Percentiles rank a stretch among this genome's conserved stretches.
phyloP scores from a whole-genome alignment of 2,113 vertebrate species.

The Leptobrachium ailaonicum region DNA sequence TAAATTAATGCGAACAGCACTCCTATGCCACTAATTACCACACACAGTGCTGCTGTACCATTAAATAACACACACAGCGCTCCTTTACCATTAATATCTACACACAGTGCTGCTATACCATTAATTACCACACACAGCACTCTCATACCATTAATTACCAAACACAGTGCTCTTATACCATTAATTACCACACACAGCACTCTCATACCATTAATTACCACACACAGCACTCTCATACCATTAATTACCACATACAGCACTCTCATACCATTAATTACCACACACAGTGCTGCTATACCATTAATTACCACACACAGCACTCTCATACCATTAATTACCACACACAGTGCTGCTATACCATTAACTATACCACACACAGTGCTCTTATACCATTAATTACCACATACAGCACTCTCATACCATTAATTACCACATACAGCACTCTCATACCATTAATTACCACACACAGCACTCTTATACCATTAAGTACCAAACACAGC shows the following conservation, averaged over 20 bases:
- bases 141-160: not conserved
- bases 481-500: not conserved
- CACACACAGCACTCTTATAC: not conserved
- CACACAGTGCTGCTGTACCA: not conserved
- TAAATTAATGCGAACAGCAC: not conserved
- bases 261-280: too few relatives aligned
- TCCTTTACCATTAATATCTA: not conserved
- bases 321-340: not conserved
- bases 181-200: not conserved
- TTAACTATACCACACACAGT: not conserved
- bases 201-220: not conserved
- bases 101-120: not conserved
- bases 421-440: not conserved
- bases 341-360: not conserved
- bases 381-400: too few relatives aligned
- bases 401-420: not conserved
- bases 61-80: not conserved
- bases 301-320: too few relatives aligned
- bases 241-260: too few relatives aligned
- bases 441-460: not conserved
- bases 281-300: too few relatives aligned
- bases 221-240: not conserved
- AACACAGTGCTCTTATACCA: not conserved
- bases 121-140: not conserved
- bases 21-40: not conserved